Conservation (phyloP, 2,888 invertebrate species). For the Spisula subtruncata region DNA sequence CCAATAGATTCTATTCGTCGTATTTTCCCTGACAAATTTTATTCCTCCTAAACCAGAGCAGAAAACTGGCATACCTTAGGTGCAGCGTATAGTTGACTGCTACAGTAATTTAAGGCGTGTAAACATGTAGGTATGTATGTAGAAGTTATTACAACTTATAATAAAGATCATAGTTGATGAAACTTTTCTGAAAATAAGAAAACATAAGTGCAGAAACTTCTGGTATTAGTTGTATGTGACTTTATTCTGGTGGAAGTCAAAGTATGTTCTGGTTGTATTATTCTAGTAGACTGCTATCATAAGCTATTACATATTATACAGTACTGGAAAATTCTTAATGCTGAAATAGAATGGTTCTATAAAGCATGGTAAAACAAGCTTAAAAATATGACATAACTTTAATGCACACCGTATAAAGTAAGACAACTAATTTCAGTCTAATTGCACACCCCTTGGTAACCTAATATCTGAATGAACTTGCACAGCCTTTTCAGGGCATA, state of each 20-base stretch:
- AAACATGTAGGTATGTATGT: background rate
- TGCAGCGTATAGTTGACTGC: background rate
- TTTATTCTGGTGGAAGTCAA: background rate
- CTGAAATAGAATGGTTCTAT: background rate
- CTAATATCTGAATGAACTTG: constrained; percentile 21
- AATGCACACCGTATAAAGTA: constrained; percentile 39
- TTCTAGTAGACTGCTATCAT: background rate
- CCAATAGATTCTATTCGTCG: background rate
- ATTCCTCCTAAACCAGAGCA: background rate
- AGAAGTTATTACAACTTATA: background rate
- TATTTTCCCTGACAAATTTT: background rate
- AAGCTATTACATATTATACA: background rate
- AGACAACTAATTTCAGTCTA: constrained; percentile 40
- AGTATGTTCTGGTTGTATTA: background rate
- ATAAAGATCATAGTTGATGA: background rate
- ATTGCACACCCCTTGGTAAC: background rate
- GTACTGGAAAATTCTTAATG: constrained; percentile 11
- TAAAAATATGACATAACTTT: constrained; percentile 27
- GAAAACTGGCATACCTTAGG: background rate
- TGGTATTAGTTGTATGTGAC: background rate
- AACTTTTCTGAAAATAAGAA: background rate
- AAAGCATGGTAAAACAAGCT: background rate
- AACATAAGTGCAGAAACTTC: background rate
- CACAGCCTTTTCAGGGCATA: background rate
- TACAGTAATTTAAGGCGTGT: background rate